Base-by-base conservation (phyloP, 2,888 invertebrate genomes). In the Plebejus argus region DNA sequence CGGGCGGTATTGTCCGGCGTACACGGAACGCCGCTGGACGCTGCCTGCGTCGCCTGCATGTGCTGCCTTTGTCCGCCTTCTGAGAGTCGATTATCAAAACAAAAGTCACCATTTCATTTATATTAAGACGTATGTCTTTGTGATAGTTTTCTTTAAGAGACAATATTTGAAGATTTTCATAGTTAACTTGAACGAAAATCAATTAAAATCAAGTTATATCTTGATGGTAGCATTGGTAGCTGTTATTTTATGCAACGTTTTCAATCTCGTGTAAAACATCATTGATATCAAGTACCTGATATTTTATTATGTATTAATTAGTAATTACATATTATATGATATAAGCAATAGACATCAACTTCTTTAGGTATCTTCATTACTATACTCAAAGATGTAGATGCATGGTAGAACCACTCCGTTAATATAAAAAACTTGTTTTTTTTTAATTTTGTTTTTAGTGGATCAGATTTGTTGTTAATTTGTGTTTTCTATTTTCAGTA, bases 21-120 rank as follows among this genome's bases (percentile, higher is more conserved):
- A 89, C 89, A 85, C 79, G 83, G 90, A 89, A 89, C 83, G 82
- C 83, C 81, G 83, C 81, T 81, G 82, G 84, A 79, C 77, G 79
- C 70, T 58, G 70, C 71, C 66, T 56, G 53, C 53, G 18, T 18
- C 18, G 15, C 49, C 49, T 5, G 72, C 74, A 74, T 74, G 28
- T 49, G 74, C 74, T 18, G 53, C 53, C 20, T 76, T 72, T 49
- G 70, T 76, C 76, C 76, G 61, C 56, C 72, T 58, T 58, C 61
- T 76, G 72, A 49, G 53, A 74, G 74, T 53, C 74, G 74, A 74
- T 53, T 28, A 74, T 49, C 74, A 74, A 74, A 74, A 74, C 74
- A 74, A 74, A 53, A 74, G 45, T 72, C 45, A 28, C 15, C 74
- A 74, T 74, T 74, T 53, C 74, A 74, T 53, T 28, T 53, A 23